Evolutionary conservation across 2,888 invertebrate species (phyloP).

Genomic region (Conomelus anceps): DNA sequence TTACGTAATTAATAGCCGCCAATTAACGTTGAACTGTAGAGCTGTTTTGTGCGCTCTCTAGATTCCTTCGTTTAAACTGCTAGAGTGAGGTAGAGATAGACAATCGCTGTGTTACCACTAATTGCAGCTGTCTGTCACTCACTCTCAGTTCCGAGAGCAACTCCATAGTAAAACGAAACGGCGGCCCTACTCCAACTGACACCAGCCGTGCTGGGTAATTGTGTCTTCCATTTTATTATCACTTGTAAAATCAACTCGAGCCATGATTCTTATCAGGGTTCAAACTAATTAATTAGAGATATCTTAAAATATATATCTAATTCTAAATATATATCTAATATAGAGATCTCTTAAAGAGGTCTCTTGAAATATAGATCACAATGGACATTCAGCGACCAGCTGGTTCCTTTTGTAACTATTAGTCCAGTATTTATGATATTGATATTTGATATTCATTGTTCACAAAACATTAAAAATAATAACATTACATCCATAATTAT

Average conservation of each 20-base stretch:
- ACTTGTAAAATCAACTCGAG: not conserved
- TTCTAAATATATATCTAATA: no score
- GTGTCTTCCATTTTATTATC: not conserved
- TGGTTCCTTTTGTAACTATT: no score
- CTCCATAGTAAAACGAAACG: no score
- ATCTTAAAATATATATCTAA: not conserved
- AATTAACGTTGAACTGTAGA: slow-evolving; percentile 1
- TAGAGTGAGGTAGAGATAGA: not conserved
- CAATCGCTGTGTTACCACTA: not conserved
- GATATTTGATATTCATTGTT: no score
- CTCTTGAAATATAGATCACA: no score
- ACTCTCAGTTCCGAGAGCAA: no score
- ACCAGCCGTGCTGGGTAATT: not conserved
- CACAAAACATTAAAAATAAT: no score
- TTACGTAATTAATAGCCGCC: slow-evolving; percentile 9
- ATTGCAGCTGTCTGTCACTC: not conserved
- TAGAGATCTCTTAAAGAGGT: no score
- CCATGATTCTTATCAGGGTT: not conserved
- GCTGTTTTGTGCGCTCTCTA: not conserved
- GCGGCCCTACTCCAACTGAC: no score
- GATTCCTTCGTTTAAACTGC: not conserved
- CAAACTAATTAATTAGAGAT: not conserved
- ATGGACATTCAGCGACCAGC: no score
- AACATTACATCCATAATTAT: no score
- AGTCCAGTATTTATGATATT: no score